Percentiles rank a stretch among this genome's conserved stretches.
Evolutionary conservation across 2,888 invertebrate species (phyloP).

Genomic region (Caenorhabditis afra): DNA sequence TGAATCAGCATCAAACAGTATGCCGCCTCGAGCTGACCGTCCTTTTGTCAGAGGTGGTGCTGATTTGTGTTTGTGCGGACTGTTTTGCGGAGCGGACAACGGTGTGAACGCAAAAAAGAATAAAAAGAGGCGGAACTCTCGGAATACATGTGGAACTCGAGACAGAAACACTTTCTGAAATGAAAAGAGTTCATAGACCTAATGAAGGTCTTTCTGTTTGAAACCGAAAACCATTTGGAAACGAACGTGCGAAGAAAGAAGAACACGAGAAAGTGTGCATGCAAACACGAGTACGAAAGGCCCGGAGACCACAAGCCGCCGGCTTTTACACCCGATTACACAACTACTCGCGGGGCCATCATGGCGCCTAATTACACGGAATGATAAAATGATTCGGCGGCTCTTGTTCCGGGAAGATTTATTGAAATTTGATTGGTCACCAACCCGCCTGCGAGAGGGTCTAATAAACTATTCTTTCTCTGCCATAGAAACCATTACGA

Average conservation of each 20-base stretch:
- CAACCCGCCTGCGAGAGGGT: neutral
- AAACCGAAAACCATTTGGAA: constrained; percentile 39
- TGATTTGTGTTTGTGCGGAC: neutral
- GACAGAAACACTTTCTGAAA: constrained; percentile 2
- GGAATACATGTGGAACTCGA: neutral
- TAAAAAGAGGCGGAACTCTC: neutral
- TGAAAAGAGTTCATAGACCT: constrained; percentile 10
- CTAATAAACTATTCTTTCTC: constrained; percentile 30
- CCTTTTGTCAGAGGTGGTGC: constrained; percentile 13
- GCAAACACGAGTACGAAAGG: constrained; percentile 39
- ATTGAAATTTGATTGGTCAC: constrained; percentile 42
- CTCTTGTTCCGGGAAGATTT: constrained; percentile 49
- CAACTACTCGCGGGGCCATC: constrained; percentile 29
- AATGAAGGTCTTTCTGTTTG: constrained; percentile 37
- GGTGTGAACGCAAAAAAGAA: constrained; percentile 13
- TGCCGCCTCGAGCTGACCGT: neutral
- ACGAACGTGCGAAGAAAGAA: constrained; percentile 35
- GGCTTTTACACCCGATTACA: constrained; percentile 48
- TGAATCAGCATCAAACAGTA: constrained; percentile 40
- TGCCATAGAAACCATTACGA: constrained; percentile 36
- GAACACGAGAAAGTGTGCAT: constrained; percentile 18
- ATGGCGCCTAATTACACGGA: constrained; percentile 46
- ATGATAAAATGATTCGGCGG: constrained; percentile 54
- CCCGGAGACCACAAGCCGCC: constrained; percentile 5
- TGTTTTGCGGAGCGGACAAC: constrained; percentile 24